phyloP scores from a whole-genome alignment of 2,888 invertebrate species.

The Cryptocephalus primarius region DNA sequence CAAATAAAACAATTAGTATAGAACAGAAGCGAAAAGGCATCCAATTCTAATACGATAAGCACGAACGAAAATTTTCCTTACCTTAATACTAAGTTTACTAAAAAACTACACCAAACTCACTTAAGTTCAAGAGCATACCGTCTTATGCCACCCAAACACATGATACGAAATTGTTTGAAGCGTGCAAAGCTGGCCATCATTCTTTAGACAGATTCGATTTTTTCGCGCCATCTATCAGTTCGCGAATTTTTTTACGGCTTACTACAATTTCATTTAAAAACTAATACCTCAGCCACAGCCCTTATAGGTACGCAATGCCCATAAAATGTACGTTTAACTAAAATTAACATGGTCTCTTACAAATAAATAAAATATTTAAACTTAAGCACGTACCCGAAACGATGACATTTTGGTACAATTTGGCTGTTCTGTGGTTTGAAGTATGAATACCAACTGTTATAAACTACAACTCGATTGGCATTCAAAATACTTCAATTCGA shows the following conservation, averaged over 20 bases:
- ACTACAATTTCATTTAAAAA: not conserved
- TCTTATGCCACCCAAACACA: conserved; percentile 40
- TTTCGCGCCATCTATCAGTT: conserved; percentile 16
- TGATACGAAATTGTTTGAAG: conserved; percentile 28
- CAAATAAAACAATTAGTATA: conserved; percentile 4
- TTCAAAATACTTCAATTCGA: too few relatives aligned
- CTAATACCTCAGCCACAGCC: not conserved
- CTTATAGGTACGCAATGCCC: too few relatives aligned
- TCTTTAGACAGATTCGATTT: conserved; percentile 15
- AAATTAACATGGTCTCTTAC: too few relatives aligned
- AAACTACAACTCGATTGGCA: too few relatives aligned
- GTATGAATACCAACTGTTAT: too few relatives aligned
- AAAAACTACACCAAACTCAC: conserved; percentile 24
- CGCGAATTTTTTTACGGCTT: not conserved
- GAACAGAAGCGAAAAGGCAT: conserved; percentile 4
- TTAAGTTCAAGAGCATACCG: conserved; percentile 30
- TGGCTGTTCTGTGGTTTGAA: too few relatives aligned
- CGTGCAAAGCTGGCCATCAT: conserved; percentile 25
- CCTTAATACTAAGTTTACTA: conserved; percentile 25
- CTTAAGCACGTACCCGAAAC: too few relatives aligned
- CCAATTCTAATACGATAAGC: conserved; percentile 6
- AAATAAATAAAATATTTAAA: too few relatives aligned
- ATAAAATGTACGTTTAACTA: too few relatives aligned
- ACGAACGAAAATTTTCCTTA: conserved; percentile 21
- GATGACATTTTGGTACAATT: too few relatives aligned